Evolutionary conservation across 37 sponge, comb jelly and placozoan species (phyloP).

Genomic region (Chondrosia reniformis): DNA sequence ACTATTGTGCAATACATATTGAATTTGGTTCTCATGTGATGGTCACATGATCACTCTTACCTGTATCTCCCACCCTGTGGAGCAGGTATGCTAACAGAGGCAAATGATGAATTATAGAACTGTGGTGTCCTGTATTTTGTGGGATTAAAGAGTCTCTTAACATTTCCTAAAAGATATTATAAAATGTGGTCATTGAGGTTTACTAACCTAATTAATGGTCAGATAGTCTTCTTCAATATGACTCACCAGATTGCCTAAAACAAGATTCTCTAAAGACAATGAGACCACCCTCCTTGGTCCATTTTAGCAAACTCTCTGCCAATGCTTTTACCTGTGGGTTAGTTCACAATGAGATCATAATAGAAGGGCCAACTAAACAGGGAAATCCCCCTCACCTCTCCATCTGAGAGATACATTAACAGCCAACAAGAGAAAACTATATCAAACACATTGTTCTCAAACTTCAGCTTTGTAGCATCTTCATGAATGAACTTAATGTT

Average conservation of each 20-base stretch:
- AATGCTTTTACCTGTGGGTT: not conserved
- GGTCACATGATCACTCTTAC: too few relatives aligned
- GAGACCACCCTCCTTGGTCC: conserved; percentile 27
- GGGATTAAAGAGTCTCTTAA: not conserved
- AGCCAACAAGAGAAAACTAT: conserved; percentile 67
- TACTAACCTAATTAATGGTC: too few relatives aligned
- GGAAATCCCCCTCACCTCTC: conserved; percentile 20
- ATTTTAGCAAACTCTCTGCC: not conserved
- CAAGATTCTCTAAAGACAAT: conserved; percentile 61
- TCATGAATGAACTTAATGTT: conserved; percentile 31
- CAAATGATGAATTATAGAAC: not conserved
- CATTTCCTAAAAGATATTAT: not conserved
- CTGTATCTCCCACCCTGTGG: conserved; percentile 19
- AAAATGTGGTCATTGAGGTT: not conserved
- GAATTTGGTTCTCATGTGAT: too few relatives aligned
- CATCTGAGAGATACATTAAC: conserved; percentile 61
- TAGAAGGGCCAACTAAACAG: too few relatives aligned
- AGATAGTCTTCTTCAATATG: too few relatives aligned
- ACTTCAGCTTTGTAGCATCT: conserved; percentile 48
- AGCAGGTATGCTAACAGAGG: conserved; percentile 21
- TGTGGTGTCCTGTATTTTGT: not conserved
- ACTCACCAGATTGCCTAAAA: conserved; percentile 37
- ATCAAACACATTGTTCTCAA: conserved; percentile 25
- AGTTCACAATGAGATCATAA: too few relatives aligned
- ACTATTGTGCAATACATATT: too few relatives aligned